These are phyloP conservation scores for Scelioninae gen. 2 DNA, from an alignment of 2,888 invertebrate species.

Conservation along the genomic window DNA sequence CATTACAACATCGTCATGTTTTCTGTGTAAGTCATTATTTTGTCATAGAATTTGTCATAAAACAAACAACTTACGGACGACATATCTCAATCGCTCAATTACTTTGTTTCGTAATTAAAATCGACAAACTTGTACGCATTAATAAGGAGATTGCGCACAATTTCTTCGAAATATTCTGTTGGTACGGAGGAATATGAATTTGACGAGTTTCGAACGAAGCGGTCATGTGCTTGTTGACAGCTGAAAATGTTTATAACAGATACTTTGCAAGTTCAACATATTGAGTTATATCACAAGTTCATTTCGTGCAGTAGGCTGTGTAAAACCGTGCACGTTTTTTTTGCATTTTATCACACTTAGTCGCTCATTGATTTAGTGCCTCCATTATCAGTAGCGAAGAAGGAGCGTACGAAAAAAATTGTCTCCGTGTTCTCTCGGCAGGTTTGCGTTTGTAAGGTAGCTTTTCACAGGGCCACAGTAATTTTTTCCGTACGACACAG, in stretches of 20 bases:
- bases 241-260: constrained; percentile 41
- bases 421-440: not conserved
- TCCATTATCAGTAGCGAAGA: constrained; percentile 19
- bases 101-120: not conserved
- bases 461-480: not conserved
- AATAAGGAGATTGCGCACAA: constrained; percentile 41
- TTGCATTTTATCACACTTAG: constrained; percentile 42
- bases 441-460: not conserved
- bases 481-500: constrained; percentile 13
- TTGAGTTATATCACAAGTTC: constrained; percentile 58
- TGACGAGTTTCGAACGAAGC: constrained; percentile 30
- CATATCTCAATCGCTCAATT: constrained; percentile 12
- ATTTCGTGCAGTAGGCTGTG: constrained; percentile 52
- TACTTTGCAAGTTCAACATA: constrained; percentile 49
- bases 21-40: constrained; percentile 42
- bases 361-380: constrained; percentile 46
- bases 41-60: constrained; percentile 27
- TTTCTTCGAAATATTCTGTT: constrained; percentile 56
- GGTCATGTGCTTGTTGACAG: constrained; percentile 39
- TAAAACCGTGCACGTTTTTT: constrained; percentile 41
- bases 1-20: constrained; percentile 27
- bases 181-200: constrained; percentile 44
- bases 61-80: constrained; percentile 28
- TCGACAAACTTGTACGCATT: too few relatives aligned
- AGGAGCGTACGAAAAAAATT: constrained; percentile 15